Evolutionary conservation across 2,113 vertebrate species (phyloP).

Genomic region (Syngnathoides biaculeatus): DNA sequence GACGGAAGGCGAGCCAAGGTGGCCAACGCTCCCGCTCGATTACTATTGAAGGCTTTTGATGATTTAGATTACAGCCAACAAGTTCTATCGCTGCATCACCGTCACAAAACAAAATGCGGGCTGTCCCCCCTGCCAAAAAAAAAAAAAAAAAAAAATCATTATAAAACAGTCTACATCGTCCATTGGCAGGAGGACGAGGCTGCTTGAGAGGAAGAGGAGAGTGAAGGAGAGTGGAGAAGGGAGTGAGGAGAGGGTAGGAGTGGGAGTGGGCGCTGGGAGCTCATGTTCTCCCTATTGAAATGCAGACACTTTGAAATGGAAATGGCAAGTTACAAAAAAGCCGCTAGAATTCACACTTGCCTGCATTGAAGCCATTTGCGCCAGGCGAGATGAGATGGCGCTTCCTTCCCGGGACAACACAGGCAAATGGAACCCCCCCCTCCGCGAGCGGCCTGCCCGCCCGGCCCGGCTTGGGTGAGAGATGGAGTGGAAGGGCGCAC

Average conservation of each 20-base stretch:
- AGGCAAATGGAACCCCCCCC: conserved; percentile 79
- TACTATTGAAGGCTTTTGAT: conserved; percentile 35
- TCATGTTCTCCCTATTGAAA: conserved; percentile 73
- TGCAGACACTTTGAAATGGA: conserved; percentile 78
- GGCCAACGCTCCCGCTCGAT: conserved; percentile 44
- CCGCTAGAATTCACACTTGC: conserved; percentile 71
- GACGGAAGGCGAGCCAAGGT: background rate
- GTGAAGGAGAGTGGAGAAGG: background rate
- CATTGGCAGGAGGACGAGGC: conserved; percentile 53
- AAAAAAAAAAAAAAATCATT: background rate
- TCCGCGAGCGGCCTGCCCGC: conserved; percentile 54
- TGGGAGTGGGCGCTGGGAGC: conserved; percentile 58
- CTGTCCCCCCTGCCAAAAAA: conserved; percentile 28
- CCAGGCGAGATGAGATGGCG: conserved; percentile 74
- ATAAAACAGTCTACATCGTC: conserved; percentile 32
- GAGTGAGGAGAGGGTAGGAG: background rate
- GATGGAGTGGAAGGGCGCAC: conserved; percentile 28
- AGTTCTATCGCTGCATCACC: conserved; percentile 47
- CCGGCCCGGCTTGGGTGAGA: conserved; percentile 44
- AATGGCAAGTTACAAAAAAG: conserved; percentile 71
- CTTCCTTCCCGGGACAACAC: conserved; percentile 70
- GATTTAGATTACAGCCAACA: conserved; percentile 43
- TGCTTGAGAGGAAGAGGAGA: conserved; percentile 42
- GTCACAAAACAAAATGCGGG: conserved; percentile 33
- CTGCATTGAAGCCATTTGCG: conserved; percentile 70